Base-by-base conservation (phyloP, 2,888 invertebrate genomes). In the Hermodice carunculata region DNA sequence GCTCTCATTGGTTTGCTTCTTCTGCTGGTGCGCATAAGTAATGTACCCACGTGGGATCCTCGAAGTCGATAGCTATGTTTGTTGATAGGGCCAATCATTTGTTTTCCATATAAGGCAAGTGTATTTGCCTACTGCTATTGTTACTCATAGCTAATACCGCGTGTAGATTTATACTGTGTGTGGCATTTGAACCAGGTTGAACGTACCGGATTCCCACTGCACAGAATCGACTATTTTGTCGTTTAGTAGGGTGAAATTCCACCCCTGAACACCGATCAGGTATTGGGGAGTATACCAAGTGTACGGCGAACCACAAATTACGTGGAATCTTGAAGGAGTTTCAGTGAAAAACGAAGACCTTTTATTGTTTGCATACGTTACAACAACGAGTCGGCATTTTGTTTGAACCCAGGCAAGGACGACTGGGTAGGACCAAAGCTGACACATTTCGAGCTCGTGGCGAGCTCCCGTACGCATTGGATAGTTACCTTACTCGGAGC, bases 31-130 rank as follows among this genome's bases (percentile, higher is more conserved):
- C 48, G 28, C 62, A 62, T 62, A 62, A n/a, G 48, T 62, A 62
- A 62, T 56, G 56, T 48, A 8, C 75, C 77, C 81, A 82, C 83
- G 81, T 83, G 78, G 77, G 76, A 42, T 73, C 72, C 71, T 63
- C 74, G 64, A 73, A 67, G 72, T 75, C 71, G 69, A 71, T 72
- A 73, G 71, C 71, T 72, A 75, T 76, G 76, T 75, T 80, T 75
- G 77, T 75, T 75, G 76, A 79, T 79, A 74, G 76, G 78, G 80
- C 81, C 82, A 82, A 82, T 82, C 82, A 79, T 74, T 65, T 76
- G 78, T 73, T 73, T 75, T 73, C 77, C 76, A 77, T 73, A 78
- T 73, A 76, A 74, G 78, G 78, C 73, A 76, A 78, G 78, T 78
- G 76, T 78, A 78, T 78, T 78, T 78, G 78, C 78, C 68, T 61